phyloP scores from a whole-genome alignment of 1,140 invertebrate species.

The Drosophila pseudoobscura region DNA sequence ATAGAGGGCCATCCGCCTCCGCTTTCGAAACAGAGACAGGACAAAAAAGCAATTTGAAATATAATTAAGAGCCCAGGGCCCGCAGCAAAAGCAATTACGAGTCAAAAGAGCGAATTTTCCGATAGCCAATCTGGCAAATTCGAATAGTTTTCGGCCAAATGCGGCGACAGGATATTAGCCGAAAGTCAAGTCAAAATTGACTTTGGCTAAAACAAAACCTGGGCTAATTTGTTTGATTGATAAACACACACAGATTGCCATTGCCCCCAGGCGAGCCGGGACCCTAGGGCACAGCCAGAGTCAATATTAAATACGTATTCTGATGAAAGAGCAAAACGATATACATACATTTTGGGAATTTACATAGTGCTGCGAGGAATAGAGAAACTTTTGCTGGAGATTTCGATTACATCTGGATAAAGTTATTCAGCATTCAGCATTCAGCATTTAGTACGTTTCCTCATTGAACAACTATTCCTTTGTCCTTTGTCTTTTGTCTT shows the following conservation, averaged over 20 bases:
- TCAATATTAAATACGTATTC: no score
- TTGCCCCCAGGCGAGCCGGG: neutral
- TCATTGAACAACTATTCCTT: conserved; percentile 20
- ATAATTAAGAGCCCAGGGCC: conserved; percentile 69
- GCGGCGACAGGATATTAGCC: conserved; percentile 76
- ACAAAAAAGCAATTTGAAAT: conserved; percentile 72
- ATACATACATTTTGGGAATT: conserved; percentile 28
- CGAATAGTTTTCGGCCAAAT: conserved; percentile 60
- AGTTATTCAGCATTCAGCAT: conserved; percentile 25
- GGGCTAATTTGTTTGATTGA: conserved; percentile 66
- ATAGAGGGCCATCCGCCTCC: no score
- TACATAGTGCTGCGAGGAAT: conserved; percentile 20
- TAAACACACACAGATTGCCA: conserved; percentile 11
- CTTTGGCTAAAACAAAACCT: conserved; percentile 35
- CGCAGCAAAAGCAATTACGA: conserved; percentile 69
- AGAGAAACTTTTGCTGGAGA: conserved; percentile 12
- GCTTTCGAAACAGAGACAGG: no score
- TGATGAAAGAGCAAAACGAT: conserved; percentile 19
- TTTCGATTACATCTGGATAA: neutral
- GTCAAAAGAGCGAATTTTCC: conserved; percentile 60
- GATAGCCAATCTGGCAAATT: conserved; percentile 54
- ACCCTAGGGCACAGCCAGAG: no score
- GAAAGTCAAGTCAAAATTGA: conserved; percentile 67
- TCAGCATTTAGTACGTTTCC: conserved; percentile 31
- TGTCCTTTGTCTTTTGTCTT: conserved; percentile 9